Conservation (phyloP, 2,888 invertebrate genomes). For the Pterobdella sp. region DNA sequence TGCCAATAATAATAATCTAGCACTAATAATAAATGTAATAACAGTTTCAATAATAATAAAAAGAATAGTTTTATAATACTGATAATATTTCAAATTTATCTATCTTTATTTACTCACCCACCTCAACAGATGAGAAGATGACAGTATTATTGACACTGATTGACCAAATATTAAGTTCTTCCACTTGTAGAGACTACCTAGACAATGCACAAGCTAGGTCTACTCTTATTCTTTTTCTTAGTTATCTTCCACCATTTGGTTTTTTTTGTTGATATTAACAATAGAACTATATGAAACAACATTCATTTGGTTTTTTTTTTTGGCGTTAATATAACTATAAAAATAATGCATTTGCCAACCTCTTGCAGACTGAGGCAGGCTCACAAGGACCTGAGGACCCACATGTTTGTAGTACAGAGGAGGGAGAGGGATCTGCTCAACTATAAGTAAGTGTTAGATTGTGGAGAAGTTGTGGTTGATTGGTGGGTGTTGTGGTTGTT, state of each 20-base stretch:
- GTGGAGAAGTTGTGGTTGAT: background rate
- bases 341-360: too few species aligned
- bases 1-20: background rate
- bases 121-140: conserved; percentile 20
- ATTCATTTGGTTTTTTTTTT: too few species aligned
- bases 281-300: too few species aligned
- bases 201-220: conserved; percentile 17
- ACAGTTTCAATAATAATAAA: background rate
- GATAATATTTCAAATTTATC: background rate
- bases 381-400: conserved; percentile 24
- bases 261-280: too few species aligned
- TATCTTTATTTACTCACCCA: background rate
- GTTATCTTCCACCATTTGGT: too few species aligned
- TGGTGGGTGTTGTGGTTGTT: background rate
- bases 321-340: too few species aligned
- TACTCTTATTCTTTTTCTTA: too few species aligned
- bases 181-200: conserved; percentile 23
- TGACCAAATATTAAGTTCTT: conserved; percentile 18
- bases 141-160: conserved; percentile 15
- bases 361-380: conserved; percentile 15
- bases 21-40: too few species aligned
- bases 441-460: conserved; percentile 23
- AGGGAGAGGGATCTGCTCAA: conserved; percentile 27
- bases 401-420: conserved; percentile 26
- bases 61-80: background rate